Percentiles rank a stretch among this genome's conserved stretches.
These are phyloP conservation scores for Papilio aristodemus DNA, from an alignment of 1,140 invertebrate species.

Conservation along the genomic window DNA sequence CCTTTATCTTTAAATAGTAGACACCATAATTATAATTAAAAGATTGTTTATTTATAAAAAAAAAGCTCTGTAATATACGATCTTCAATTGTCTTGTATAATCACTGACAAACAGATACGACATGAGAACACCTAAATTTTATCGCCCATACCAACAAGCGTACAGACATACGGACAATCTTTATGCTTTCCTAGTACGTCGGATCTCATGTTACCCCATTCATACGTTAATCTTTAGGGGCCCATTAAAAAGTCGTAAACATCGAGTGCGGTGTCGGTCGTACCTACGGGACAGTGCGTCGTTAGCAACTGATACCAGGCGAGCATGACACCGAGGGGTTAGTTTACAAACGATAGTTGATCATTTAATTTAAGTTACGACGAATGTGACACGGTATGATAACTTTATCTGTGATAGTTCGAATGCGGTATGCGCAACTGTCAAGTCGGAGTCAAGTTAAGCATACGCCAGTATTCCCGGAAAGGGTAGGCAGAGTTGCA, in stretches of 20 bases:
- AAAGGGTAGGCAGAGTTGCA: too few species aligned
- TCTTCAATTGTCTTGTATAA: conserved; percentile 1
- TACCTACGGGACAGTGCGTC: conserved; percentile 76
- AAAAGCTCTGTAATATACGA: too few species aligned
- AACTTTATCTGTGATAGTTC: not conserved
- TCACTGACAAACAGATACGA: not conserved
- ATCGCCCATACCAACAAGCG: conserved; percentile 53
- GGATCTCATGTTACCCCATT: conserved; percentile 73
- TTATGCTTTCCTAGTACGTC: conserved; percentile 67
- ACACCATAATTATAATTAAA: too few species aligned
- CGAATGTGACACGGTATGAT: conserved; percentile 17
- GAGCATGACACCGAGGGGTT: conserved; percentile 63
- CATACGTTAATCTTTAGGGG: conserved; percentile 74
- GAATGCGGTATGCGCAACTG: not conserved
- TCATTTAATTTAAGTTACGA: conserved; percentile 56
- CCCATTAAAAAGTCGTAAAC: conserved; percentile 76
- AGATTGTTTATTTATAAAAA: too few species aligned
- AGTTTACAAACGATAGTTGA: conserved; percentile 54
- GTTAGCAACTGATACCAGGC: conserved; percentile 75
- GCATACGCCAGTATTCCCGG: too few species aligned
- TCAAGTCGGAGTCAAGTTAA: not conserved
- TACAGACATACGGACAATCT: conserved; percentile 56
- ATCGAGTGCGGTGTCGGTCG: conserved; percentile 52
- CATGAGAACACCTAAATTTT: conserved; percentile 44
- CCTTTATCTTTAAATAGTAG: too few species aligned